Evolutionary conservation across 2,888 invertebrate genomes (phyloP), one percentile per base, ranked within the genome.

Genomic region (Epirrhoe alternata): DNA sequence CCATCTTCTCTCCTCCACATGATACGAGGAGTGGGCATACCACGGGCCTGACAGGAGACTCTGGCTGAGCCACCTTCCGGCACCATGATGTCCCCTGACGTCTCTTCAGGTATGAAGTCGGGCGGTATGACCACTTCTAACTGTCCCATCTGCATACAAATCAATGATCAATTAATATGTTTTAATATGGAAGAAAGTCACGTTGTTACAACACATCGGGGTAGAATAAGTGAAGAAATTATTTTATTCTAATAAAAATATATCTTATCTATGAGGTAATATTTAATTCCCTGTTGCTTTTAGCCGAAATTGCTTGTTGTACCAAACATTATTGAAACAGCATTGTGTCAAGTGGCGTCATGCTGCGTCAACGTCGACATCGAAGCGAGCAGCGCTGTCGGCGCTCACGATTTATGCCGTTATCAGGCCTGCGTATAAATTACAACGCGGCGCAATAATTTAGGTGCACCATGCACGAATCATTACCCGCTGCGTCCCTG

Each of bases 91-190:
- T 98, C 98, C 0, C 97, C 96, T n/a, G 97, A 97, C 31, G 97
- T 97, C 82, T 97, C 97, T 81, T 97, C 97, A 16, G 95, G 85
- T 70, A 97, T 95, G 80, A 98, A 98, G 87, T 98, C 97, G n/a
- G 98, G 98, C 38, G 98, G 97, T 73, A 98, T 96, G 31, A 97
- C 97, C 60, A 98, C 97, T 74, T 97, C 96, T 75, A 98, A 92
- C 85, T 95, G 95, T 35, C 97, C 97, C 90, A 97, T 96, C 98
- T 97, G 90, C 6, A 12, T 7, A 45, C 35, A 45, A 47, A 47
- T 16, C 14, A 16, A 47, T n/a, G 8, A 62, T 62, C 30, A 56
- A 30, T 10, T n/a, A 47, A 56, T 1, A 31, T 33, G 3, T 24
- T 24, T 24, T 24, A 24, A 24, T 24, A 24, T 1, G 24, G 24